Evolutionary conservation across 2,113 vertebrate species (phyloP), one percentile per base, ranked within the genome.

Genomic region (Gavialis gangeticus): DNA sequence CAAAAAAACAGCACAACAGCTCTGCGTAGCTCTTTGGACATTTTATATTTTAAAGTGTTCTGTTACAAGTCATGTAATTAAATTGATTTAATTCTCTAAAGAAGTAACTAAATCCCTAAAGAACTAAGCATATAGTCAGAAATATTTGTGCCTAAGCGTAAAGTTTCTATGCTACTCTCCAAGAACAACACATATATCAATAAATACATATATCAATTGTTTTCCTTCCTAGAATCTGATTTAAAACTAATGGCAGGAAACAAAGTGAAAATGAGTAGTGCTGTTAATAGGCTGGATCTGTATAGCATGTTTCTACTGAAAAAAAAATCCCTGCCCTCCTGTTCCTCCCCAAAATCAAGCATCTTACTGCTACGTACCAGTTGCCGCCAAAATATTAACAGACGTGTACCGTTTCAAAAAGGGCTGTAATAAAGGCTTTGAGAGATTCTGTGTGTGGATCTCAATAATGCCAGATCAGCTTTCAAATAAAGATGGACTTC

Each of bases 51-150:
- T 88, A 94, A 85, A 95, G 88, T 86, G 27, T 59, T 92, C 84
- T 79, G 90, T n/a, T 34, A 93, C 71, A 97, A 76, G 84, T 85
- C 88, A 84, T 59, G 81, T 94, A 88, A 94, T 96, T 95, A 97
- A 27, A 30, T 54, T 10, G 56, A 95, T 78, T 85, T 91, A 66
- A 94, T 69, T 71, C 71, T 60, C 78, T 82, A 19, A 91, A 81
- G 56, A 54, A 93, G 75, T 84, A 85, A 95, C 80, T 94, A 93
- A 91, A 91, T 84, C 75, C 80, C 58, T 54, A 21, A 92, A 46
- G 73, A 86, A 18, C 84, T 75, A 82, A 80, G 62, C 69, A 34
- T 27, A 27, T 78, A 82, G 84, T 87, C 59, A 18, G 83, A 88
- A 85, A 80, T 85, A 85, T 69, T 64, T 57, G 71, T 10, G 5